Evolutionary conservation across 2,888 invertebrate genomes (phyloP).

Genomic region (Pecten maximus): DNA sequence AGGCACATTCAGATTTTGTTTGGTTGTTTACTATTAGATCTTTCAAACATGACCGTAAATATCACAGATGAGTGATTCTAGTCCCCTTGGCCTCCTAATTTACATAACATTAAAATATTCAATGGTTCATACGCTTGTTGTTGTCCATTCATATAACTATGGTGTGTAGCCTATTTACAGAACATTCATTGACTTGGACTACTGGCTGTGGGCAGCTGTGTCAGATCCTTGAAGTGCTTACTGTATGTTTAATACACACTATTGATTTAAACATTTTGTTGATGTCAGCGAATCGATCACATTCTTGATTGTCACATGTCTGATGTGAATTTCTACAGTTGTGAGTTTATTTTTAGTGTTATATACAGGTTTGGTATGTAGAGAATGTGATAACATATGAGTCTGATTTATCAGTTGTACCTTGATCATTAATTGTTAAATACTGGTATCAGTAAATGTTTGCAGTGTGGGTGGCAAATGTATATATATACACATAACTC

Average conservation of each 20-base stretch:
- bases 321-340: not conserved
- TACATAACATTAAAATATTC: not conserved
- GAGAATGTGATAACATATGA: not conserved
- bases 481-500: not conserved
- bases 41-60: no score
- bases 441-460: not conserved
- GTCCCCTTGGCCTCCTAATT: not conserved
- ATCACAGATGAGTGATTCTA: not conserved
- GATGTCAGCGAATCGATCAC: not conserved
- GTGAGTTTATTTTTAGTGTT: not conserved
- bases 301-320: not conserved
- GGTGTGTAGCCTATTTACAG: not conserved
- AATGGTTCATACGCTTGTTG: not conserved
- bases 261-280: conserved; percentile 26
- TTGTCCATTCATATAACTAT: not conserved
- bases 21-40: not conserved
- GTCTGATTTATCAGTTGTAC: not conserved
- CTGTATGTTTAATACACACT: not conserved
- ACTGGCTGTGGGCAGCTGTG: not conserved
- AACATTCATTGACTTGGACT: not conserved
- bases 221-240: not conserved
- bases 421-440: not conserved
- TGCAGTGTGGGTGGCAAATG: not conserved
- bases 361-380: not conserved
- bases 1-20: no score